Base-by-base conservation (phyloP, 23 tunicate genomes). In the Clavelina lepadiformis region DNA sequence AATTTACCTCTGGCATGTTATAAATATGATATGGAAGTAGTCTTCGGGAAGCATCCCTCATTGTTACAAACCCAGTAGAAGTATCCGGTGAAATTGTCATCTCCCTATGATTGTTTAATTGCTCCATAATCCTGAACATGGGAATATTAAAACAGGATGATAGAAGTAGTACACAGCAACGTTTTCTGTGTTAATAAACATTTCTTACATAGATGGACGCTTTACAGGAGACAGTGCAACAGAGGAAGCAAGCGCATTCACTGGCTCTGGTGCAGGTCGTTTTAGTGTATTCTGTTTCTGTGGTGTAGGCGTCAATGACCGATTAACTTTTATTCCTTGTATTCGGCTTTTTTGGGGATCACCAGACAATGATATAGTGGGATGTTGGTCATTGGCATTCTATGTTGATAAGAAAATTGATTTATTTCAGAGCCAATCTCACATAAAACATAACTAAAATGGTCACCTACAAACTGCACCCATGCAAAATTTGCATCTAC, bases 11-110 rank as follows among this genome's bases (percentile, higher is more conserved):
- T 4, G 96, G 88, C 19, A 69, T 65, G 57, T 80, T 88, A 70
- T 54, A 80, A 27, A 68, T 64, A 38, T 88, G 96, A 35, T 58
- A 88, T 32, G 96, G 96, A 2, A 88, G 71, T 3, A 88, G 47
- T 61, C 82, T 61, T 38, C 77, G 36, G 8, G 68, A 50, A 18
- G 83, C 83, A 67, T 88, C 96, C 29, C 77, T 38, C 2, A 69
- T 41, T 18, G 54, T 73, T 24, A 20, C 21, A 38, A 88, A 88
- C 8, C 73, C 71, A 58, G 77, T 60, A 3, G 24, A 37, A 23
- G 59, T 46, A 52, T 80, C 79, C 2, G 96, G 78, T 18, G 46
- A 51, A 8, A 28, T 27, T 32, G 38, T 57, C 55, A 88, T 35
- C 26, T 67, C 76, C 37, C 66, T 70, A 58, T 88, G 96, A 32